Percentiles rank a stretch among this genome's conserved stretches.
These are phyloP conservation scores for Corythaixoides concolor DNA, from an alignment of 2,113 vertebrate species.

Conservation along the genomic window DNA sequence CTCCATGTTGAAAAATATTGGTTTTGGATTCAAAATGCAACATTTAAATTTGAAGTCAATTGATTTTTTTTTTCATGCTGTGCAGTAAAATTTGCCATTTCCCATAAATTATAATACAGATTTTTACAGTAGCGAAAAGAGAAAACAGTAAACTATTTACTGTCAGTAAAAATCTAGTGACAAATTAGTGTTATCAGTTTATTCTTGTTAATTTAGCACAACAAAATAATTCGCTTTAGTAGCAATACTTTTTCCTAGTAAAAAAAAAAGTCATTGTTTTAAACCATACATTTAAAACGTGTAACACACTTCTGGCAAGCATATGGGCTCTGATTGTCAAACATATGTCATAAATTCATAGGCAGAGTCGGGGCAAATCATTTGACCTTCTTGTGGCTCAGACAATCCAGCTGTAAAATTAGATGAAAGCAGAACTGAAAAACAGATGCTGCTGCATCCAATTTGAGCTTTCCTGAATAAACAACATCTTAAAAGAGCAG, in stretches of 20 bases:
- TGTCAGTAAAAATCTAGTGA: neutral
- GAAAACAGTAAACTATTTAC: neutral
- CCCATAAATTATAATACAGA: neutral
- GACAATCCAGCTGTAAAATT: conserved; percentile 68
- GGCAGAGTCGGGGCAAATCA: conserved; percentile 59
- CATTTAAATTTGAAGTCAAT: neutral
- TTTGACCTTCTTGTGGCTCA: conserved; percentile 59
- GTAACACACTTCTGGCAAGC: conserved; percentile 38
- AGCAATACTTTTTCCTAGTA: neutral
- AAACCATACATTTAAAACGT: neutral
- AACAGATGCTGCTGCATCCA: conserved; percentile 59
- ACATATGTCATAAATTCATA: conserved; percentile 65
- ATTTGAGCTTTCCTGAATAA: conserved; percentile 42
- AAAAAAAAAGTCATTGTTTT: neutral
- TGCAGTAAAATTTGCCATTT: neutral
- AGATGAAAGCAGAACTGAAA: conserved; percentile 65
- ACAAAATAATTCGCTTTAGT: neutral
- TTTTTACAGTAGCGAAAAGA: neutral
- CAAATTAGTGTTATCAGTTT: neutral
- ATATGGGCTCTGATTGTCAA: conserved; percentile 48
- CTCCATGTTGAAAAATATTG: neutral
- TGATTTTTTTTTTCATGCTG: neutral
- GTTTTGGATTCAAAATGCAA: neutral
- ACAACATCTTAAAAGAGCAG: conserved; percentile 8
- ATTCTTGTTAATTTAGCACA: neutral